Evolutionary conservation across 1,140 invertebrate species (phyloP), one percentile per base, ranked within the genome.

Genomic region (Papilio helenus): DNA sequence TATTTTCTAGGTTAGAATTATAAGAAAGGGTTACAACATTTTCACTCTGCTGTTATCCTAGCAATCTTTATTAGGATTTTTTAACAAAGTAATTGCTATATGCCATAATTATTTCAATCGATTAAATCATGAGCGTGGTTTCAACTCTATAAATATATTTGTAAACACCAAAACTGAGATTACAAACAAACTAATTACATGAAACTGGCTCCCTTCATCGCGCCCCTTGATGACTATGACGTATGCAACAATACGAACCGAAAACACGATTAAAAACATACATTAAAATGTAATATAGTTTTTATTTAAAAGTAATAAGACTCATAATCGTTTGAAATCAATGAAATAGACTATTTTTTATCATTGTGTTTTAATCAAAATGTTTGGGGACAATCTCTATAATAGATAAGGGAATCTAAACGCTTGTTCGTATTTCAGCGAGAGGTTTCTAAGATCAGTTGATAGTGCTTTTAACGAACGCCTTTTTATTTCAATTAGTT

Each of bases 161-260:
- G 34, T 5, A 34, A 34, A 92, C 86, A 83, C 79, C 78, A 72
- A 79, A 88, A 88, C 89, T 86, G 79, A 85, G 86, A 91, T 89
- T 88, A 88, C 86, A 86, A 84, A 89, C 86, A 88, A 88, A 88
- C 89, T 92, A 92, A 92, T 92, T 91, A 92, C 89, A 88, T 83
- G 84, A 85, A 91, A 86, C 86, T 87, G 84, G 82, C 84, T 86
- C 85, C 89, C 87, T 87, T 88, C 84, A 85, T 83, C 87, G 85
- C 84, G 80, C 81, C 79, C 87, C 82, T 87, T 86, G 81, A 88
- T 87, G 84, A 80, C 79, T 79, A 78, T 86, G 85, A 87, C 87
- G 86, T 87, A 87, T 84, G 84, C 72, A 83, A 87, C 84, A 89
- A 87, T 87, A 80, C 81, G 80, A 79, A 80, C 68, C 83, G 80